Base-by-base conservation (phyloP, 2,113 vertebrate genomes). In the Heloderma charlesbogerti region DNA sequence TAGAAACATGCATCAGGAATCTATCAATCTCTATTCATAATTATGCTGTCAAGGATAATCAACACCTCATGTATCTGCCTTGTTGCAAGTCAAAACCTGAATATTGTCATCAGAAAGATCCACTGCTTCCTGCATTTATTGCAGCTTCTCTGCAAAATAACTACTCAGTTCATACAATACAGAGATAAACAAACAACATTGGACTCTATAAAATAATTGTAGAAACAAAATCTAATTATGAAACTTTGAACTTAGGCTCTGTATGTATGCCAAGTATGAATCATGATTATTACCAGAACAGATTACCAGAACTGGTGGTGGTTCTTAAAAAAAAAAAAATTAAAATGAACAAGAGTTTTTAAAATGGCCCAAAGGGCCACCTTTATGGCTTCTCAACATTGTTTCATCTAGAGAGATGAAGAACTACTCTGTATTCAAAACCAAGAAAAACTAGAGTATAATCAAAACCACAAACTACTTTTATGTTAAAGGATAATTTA, bases 201-300 rank as follows among this genome's bases (percentile, higher is more conserved):
- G 84, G 78, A 94, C 95, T 94, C 51, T 86, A 93, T 88, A 88
- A 95, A 89, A 95, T 95, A 95, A 96, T 29, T 90, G 63, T 71
- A 57, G 63, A 90, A 86, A 79, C 27, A 71, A 94, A 92, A 92
- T 92, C 77, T 57, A 92, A 93, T 89, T 69, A 90, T 94, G 86
- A 85, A 51, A 79, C 40, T 78, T 86, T 82, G 43, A 86, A 81
- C 57, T 5, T 0, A 90, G 89, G 91, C 79, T 92, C 93, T 48
- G 60, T 63, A 63, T 63, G 60, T 63, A 88, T 93, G 94, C 92
- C 92, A 94, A 78, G 75, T 94, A 90, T 91, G 90, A 90, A 72
- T 94, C 87, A 69, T 54, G 91, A 94, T 75, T 10, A 37, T 90
- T 89, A 54, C 0, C 77, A 88, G 69, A 92, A 92, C 57, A 84